Percentiles rank a stretch among this genome's conserved stretches.
Evolutionary conservation across 2,797 vertebrate genomes (phyloP).

Genomic region (Malurus leucopterus): DNA sequence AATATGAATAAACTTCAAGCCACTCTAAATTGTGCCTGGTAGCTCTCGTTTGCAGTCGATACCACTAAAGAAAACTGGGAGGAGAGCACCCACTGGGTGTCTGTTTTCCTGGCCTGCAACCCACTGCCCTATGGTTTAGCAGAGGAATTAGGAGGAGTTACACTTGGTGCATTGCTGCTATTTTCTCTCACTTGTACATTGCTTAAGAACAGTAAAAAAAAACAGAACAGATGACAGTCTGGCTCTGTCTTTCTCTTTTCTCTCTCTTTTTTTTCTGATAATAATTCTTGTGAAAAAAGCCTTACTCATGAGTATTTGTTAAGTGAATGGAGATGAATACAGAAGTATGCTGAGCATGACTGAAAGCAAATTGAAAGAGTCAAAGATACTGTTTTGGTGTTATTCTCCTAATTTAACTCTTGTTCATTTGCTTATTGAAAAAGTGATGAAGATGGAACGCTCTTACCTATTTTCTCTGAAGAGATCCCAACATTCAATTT

Average conservation of each 20-base stretch:
- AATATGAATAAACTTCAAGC: background rate
- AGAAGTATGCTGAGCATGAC: background rate
- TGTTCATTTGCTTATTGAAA: background rate
- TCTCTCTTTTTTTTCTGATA: background rate
- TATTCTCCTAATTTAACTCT: background rate
- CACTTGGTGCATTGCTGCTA: background rate
- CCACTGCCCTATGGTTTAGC: background rate
- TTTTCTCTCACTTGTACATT: background rate
- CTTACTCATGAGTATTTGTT: background rate
- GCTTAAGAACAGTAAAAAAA: background rate
- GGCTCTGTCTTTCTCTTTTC: background rate
- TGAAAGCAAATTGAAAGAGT: constrained; percentile 2
- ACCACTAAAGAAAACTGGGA: background rate
- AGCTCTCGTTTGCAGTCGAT: background rate
- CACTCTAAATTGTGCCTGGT: background rate
- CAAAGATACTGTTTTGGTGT: background rate
- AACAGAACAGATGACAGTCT: background rate
- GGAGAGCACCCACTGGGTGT: background rate
- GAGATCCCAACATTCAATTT: background rate
- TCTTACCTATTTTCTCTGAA: background rate
- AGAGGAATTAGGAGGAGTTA: background rate
- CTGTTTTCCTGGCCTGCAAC: background rate
- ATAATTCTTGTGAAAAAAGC: background rate
- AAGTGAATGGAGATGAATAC: background rate
- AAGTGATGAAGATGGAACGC: background rate